Conservation (phyloP, 2,797 vertebrate genomes). For the Dromococcyx pavoninus region DNA sequence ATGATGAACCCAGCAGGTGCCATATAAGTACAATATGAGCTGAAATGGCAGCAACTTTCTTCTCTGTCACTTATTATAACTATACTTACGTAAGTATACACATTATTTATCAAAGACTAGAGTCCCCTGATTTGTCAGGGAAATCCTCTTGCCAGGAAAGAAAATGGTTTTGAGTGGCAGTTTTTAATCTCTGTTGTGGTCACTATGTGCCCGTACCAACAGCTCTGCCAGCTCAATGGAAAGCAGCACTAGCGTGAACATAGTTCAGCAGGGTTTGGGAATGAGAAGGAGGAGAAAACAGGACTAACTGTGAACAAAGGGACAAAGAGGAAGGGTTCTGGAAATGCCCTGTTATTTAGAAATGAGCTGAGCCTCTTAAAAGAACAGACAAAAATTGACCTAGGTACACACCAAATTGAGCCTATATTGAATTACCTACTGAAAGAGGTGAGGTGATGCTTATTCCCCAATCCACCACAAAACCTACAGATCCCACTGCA, state of each 20-base stretch:
- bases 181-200: neutral
- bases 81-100: neutral
- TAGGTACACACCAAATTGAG: neutral
- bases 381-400: neutral
- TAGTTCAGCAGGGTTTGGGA: neutral
- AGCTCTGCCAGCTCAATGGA: neutral
- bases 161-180: neutral
- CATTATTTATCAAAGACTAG: neutral
- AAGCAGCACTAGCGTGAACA: accelerated
- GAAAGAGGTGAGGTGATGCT: neutral
- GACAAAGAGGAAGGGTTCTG: neutral
- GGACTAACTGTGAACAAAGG: neutral
- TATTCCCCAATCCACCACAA: neutral
- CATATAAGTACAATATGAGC: neutral
- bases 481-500: neutral
- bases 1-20: neutral
- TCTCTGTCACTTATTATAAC: neutral
- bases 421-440: neutral
- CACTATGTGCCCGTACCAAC: neutral
- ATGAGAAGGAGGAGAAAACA: neutral
- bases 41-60: neutral
- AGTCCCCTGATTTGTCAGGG: too few species aligned
- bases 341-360: neutral
- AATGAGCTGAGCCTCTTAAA: neutral
- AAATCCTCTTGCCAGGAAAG: neutral